phyloP scores from a whole-genome alignment of 2,113 vertebrate genomes.

The Barbus barbus region DNA sequence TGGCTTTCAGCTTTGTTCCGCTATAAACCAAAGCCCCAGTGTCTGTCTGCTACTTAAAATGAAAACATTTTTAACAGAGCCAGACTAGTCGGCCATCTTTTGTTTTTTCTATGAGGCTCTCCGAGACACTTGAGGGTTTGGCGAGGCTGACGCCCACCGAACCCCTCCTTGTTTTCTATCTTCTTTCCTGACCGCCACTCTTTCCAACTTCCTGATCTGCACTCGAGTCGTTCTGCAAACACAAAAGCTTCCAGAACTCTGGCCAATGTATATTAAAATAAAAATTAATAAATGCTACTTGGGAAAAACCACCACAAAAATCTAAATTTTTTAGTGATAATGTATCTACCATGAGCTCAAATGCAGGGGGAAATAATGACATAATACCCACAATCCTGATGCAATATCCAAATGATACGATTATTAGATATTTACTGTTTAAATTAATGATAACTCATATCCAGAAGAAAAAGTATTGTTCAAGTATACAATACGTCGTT shows the following conservation, averaged over 20 bases:
- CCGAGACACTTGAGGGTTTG: not conserved
- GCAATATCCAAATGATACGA: not conserved
- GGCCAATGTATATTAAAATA: too few species aligned
- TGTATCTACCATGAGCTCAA: not conserved
- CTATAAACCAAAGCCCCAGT: conserved; percentile 2
- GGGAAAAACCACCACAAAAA: not conserved
- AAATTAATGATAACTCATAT: not conserved
- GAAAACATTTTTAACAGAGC: conserved; percentile 39
- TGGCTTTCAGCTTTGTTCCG: conserved; percentile 38
- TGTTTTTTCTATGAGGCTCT: not conserved
- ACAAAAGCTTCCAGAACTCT: not conserved
- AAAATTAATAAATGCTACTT: not conserved
- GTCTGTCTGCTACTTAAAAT: conserved; percentile 20
- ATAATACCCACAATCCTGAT: not conserved
- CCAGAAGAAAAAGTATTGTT: not conserved
- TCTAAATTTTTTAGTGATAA: not conserved
- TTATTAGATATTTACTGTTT: not conserved
- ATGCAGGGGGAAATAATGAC: not conserved
- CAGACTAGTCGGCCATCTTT: not conserved
- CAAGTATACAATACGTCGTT: not conserved
- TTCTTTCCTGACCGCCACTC: not conserved
- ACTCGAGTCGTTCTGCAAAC: not conserved
- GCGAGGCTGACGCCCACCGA: not conserved
- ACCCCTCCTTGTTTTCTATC: not conserved
- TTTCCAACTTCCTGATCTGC: not conserved